Conservation (phyloP, 23 tunicate genomes). For the Trididemnum clinides region DNA sequence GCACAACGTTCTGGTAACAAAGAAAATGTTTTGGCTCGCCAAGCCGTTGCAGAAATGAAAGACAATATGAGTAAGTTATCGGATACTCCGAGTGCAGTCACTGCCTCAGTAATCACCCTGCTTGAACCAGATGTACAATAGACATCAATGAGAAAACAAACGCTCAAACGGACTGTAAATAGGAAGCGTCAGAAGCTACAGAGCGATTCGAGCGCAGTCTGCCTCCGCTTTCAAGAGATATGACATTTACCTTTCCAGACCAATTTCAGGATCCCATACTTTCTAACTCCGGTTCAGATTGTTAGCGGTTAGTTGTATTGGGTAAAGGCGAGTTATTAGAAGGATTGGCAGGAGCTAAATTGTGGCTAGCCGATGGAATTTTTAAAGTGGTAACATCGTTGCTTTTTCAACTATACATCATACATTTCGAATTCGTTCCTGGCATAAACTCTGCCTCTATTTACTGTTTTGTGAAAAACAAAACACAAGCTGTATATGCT, state of each 20-base stretch:
- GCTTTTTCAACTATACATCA: constrained; percentile 26
- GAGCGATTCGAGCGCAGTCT: background rate
- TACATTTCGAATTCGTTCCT: too few species aligned
- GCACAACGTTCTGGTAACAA: constrained; percentile 32
- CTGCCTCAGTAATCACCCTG: constrained; percentile 33
- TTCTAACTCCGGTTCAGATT: background rate
- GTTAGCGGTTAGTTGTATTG: constrained; percentile 1
- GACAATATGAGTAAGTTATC: constrained; percentile 29
- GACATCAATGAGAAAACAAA: constrained; percentile 35
- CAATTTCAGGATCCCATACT: too few species aligned
- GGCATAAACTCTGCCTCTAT: constrained; percentile 7
- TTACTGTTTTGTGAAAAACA: constrained; percentile 22
- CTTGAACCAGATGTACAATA: constrained; percentile 45
- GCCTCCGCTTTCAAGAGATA: background rate
- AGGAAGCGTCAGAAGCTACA: background rate
- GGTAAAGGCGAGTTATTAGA: too few species aligned
- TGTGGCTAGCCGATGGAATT: constrained; percentile 33
- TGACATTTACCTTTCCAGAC: background rate
- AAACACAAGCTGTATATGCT: constrained; percentile 37
- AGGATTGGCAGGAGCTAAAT: constrained; percentile 34
- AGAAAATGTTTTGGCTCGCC: constrained; percentile 50
- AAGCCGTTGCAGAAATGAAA: constrained; percentile 47
- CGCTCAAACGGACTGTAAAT: background rate
- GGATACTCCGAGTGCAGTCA: constrained; percentile 37
- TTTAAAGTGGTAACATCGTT: constrained; percentile 30